phyloP scores from a whole-genome alignment of 2,113 vertebrate genomes.

The Fregata magnificens region DNA sequence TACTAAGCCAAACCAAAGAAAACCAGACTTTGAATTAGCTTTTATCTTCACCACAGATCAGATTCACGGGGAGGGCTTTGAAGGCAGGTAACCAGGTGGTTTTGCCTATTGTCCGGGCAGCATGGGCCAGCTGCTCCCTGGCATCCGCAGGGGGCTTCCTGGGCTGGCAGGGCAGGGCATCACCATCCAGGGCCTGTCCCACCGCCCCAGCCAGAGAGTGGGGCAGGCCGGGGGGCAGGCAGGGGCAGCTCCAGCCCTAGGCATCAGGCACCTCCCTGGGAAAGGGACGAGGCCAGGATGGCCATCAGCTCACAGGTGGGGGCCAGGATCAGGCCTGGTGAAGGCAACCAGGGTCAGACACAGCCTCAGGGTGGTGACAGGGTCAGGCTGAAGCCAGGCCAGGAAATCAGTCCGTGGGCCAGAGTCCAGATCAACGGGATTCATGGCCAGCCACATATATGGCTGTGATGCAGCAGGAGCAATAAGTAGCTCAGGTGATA shows the following conservation, averaged over 20 bases:
- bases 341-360: not conserved
- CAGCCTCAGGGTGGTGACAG: not conserved
- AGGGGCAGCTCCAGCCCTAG: not conserved
- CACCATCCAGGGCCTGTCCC: not conserved
- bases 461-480: not conserved
- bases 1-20: not conserved
- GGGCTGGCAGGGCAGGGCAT: not conserved
- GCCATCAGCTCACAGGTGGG: too few species aligned
- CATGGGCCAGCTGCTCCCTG: not conserved
- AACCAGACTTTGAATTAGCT: not conserved
- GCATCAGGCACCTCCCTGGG: not conserved
- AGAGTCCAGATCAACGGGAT: not conserved
- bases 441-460: accelerated
- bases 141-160: not conserved
- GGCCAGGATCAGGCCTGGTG: not conserved
- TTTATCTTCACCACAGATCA: not conserved
- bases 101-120: not conserved
- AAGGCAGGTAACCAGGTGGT: not conserved
- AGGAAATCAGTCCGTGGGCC: not conserved
- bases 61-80: not conserved
- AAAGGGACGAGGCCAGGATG: not conserved
- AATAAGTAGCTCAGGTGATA: not conserved
- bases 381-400: not conserved
- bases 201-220: not conserved
- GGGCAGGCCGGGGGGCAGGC: not conserved